These are phyloP conservation scores for Ataeniobius toweri DNA, from an alignment of 2,797 vertebrate species.

Conservation along the genomic window DNA sequence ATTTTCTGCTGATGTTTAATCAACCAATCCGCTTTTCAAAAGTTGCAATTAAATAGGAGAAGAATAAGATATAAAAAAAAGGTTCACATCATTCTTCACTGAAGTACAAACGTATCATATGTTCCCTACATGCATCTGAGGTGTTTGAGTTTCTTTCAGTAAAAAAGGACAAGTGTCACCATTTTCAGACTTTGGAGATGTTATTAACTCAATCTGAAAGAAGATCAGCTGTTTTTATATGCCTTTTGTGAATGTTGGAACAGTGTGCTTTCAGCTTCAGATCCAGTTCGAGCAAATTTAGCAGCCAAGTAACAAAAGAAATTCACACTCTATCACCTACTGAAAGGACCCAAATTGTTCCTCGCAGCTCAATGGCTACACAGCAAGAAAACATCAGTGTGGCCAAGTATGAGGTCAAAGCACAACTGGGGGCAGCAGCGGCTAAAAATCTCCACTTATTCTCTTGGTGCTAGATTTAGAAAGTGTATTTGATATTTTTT, in stretches of 20 bases:
- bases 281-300: conserved; percentile 16
- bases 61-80: neutral
- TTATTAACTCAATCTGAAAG: conserved; percentile 23
- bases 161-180: conserved; percentile 4
- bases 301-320: conserved; percentile 15
- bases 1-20: neutral
- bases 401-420: neutral
- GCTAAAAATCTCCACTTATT: neutral
- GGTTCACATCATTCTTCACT: neutral
- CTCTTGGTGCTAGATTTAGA: neutral
- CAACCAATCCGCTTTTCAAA: neutral
- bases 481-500: neutral
- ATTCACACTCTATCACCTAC: conserved; percentile 11
- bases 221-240: conserved; percentile 8
- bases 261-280: neutral
- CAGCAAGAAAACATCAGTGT: neutral
- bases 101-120: conserved; percentile 7
- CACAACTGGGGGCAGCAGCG: neutral
- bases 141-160: neutral
- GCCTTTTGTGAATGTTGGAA: conserved; percentile 22
- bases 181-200: conserved; percentile 10
- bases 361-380: conserved; percentile 4
- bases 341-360: neutral
- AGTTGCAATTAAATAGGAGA: neutral
- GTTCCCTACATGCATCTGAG: neutral